phyloP scores from a whole-genome alignment of 2,888 invertebrate species.

The Amorpha juglandis region DNA sequence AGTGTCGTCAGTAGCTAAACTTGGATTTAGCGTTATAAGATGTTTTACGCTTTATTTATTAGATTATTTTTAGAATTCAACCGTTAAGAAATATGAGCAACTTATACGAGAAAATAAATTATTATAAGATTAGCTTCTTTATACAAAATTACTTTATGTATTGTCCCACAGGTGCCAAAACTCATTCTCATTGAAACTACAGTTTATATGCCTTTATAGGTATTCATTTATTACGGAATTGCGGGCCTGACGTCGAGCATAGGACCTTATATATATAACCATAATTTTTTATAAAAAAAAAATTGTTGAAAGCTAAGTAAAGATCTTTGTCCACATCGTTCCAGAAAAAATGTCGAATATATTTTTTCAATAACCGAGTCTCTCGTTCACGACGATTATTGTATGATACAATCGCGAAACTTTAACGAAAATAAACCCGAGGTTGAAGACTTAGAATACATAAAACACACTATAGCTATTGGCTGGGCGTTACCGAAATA shows the following conservation, averaged over 20 bases:
- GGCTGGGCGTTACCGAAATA: slow-evolving; percentile 57
- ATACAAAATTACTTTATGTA: no score
- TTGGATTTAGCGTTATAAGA: not conserved
- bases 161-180: no score
- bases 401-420: slow-evolving; percentile 57
- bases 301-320: not conserved
- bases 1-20: slow-evolving; percentile 6
- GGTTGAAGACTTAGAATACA: slow-evolving; percentile 56
- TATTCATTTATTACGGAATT: no score
- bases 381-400: slow-evolving; percentile 37
- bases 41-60: not conserved
- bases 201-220: no score
- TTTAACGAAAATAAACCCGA: slow-evolving; percentile 61
- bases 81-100: not conserved
- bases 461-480: slow-evolving; percentile 56
- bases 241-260: no score
- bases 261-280: no score
- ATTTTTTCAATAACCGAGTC: not conserved
- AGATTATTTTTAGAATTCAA: not conserved
- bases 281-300: no score
- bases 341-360: no score
- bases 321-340: not conserved
- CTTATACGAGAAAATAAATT: no score
- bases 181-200: no score
- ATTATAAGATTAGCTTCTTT: no score